phyloP scores from a whole-genome alignment of 2,888 invertebrate genomes.

The Polyploca ridens region DNA sequence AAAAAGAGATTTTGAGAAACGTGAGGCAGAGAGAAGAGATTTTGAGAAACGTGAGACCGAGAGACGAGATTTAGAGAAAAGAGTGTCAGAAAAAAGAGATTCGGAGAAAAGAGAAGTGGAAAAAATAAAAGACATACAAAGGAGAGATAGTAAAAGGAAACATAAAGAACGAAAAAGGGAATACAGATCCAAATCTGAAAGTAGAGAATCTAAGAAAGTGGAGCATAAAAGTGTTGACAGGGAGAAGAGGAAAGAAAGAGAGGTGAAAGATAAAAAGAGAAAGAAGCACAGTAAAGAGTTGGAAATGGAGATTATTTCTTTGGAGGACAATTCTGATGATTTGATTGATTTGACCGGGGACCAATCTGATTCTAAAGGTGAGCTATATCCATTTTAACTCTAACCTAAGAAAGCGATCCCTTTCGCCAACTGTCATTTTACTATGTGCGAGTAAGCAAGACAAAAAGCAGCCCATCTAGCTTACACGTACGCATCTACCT shows the following conservation, averaged over 20 bases:
- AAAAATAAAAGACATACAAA: constrained; percentile 31
- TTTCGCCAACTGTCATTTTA: too few relatives aligned
- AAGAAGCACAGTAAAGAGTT: constrained; percentile 50
- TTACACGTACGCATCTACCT: too few relatives aligned
- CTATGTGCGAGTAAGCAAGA: too few relatives aligned
- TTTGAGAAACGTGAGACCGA: constrained; percentile 23
- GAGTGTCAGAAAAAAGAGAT: background rate
- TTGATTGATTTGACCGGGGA: constrained; percentile 86
- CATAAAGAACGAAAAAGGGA: constrained; percentile 59
- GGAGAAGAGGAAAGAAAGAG: constrained; percentile 46
- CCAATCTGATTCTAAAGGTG: constrained; percentile 76
- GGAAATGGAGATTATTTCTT: constrained; percentile 70
- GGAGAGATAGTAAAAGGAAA: constrained; percentile 51
- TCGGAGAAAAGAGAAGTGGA: constrained; percentile 28
- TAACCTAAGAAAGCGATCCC: too few relatives aligned
- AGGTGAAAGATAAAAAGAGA: constrained; percentile 37
- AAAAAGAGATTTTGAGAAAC: constrained; percentile 28
- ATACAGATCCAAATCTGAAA: constrained; percentile 56
- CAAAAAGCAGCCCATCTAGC: too few relatives aligned
- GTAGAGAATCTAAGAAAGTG: constrained; percentile 44
- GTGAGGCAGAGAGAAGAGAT: constrained; percentile 21
- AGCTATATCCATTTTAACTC: constrained; percentile 16
- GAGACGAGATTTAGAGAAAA: constrained; percentile 18
- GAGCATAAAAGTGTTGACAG: constrained; percentile 41
- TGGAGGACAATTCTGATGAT: constrained; percentile 79